A percentile compares a stretch with the other conserved stretches of the same genome.
phyloP scores from a whole-genome alignment of 1,140 invertebrate species.

The Drosophila repleta region DNA sequence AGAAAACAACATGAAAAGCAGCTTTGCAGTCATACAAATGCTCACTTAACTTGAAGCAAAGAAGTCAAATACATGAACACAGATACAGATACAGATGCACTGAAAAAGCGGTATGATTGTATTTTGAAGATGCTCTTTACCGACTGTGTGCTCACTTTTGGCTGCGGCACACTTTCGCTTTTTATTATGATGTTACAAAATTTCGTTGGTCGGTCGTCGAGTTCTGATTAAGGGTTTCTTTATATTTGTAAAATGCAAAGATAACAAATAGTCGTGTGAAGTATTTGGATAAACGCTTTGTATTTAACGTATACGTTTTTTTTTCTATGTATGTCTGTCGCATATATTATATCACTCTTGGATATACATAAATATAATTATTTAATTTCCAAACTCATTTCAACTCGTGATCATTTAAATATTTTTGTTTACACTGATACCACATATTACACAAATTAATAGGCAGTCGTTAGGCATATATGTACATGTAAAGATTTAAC shows the following conservation, averaged over 20 bases:
- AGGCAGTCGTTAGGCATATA: no score
- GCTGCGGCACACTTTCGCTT: constrained; percentile 1
- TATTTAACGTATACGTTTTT: no score
- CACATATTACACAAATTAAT: no score
- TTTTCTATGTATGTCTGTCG: no score
- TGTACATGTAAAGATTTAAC: no score
- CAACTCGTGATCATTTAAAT: no score
- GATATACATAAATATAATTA: no score
- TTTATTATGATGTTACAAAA: neutral
- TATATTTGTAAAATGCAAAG: neutral
- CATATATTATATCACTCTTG: no score
- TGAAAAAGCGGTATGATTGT: constrained; percentile 75
- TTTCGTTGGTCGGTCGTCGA: neutral
- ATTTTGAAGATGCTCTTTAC: constrained; percentile 74
- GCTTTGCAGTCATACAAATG: constrained; percentile 54
- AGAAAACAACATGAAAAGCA: constrained; percentile 50
- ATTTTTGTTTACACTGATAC: no score
- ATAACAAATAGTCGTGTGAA: no score
- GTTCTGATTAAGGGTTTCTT: neutral
- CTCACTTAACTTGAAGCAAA: constrained; percentile 73
- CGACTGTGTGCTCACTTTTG: constrained; percentile 27
- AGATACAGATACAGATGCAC: constrained; percentile 37
- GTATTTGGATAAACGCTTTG: no score
- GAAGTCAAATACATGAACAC: constrained; percentile 70
- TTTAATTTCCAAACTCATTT: no score